Evolutionary conservation across 2,113 vertebrate genomes (phyloP), one percentile per base, ranked within the genome.

Genomic region (Corydoras maculifer): DNA sequence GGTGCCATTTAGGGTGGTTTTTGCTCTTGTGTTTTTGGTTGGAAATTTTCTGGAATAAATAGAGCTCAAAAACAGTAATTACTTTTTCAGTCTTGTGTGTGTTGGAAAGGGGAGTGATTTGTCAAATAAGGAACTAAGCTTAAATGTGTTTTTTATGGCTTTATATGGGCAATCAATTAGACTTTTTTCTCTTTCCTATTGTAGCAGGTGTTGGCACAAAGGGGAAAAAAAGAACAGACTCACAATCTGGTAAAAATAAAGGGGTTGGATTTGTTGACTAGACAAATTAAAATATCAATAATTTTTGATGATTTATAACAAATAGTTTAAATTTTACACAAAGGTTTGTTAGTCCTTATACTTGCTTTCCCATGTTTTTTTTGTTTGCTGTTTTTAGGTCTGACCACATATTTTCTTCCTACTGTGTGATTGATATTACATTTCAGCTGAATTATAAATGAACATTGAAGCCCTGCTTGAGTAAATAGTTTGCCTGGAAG

Each of bases 401-500:
- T 8, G 4, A 43, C 35, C 35, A 14, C 51, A 53, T 14, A 53
- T 53, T 10, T 12, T 10, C 13, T 53, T 53, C 10, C 5, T 53
- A 53, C 51, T 15, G 61, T 15, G 32, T 48, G n/a, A 64, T 49
- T 57, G 12, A 57, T 57, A 57, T 15, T 57, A 57, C 14, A 7
- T 57, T 57, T 7, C 54, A 57, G 14, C 14, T n/a, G 12, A 57
- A 57, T n/a, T 57, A n/a, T 57, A 57, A 57, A 57, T 57, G 54
- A 57, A 57, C n/a, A 48, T 48, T 68, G 50, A 53, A 48, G n/a
- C 15, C 29, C 12, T 18, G 25, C 29, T 3, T 53, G 15, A 62
- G 49, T 49, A 62, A 54, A 55, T 62, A 29, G 43, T 74, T 61
- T 59, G 50, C 30, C 15, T n/a, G 59, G 71, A 61, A 43, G 57